Base-by-base conservation (phyloP, 2,113 vertebrate species). In the Lophura nycthemera region DNA sequence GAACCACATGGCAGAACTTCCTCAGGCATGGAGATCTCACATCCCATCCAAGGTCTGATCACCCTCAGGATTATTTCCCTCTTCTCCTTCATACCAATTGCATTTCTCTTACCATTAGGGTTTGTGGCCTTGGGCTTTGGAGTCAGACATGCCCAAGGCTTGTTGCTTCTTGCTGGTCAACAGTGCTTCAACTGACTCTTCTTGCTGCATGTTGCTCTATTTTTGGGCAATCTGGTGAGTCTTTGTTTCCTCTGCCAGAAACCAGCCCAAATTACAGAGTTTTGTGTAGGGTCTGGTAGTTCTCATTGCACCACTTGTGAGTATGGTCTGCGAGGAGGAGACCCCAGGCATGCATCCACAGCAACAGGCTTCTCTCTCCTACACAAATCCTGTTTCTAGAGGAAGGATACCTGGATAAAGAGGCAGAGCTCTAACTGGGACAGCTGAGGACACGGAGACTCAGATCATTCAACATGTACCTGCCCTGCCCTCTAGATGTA, bases 401-500 rank as follows among this genome's bases (percentile, higher is more conserved):
- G 84, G 73, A 52, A 70, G 45, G 21, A 83, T 50, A 52, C 67
- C 66, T 43, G 21, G 36, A 70, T 63, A 27, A 6, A 20, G 21
- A 59, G n/a, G 27, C 43, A 10, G 14, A 67, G 43, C 30, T 69
- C 20, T 15, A 21, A 22, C 0, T 0, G 5, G 16, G 38, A 29
- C 27, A 48, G 52, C 14, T 21, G 75, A 60, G 3, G 42, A 66
- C n/a, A 34, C 4, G 5, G 57, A 71, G 16, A 20, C 13, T 3
- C 74, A 77, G 75, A 43, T 72, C 42, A 13, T 42, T 10, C 47
- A 96, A 48, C 71, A 65, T 0, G 48, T 85, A 47, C 74, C 40
- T 91, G 59, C 82, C 75, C 94, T 96, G 96, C 93, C 94, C 94
- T 85, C 94, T 96, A 96, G 96, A 69, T 89, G 94, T 48, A 85